Conservation (phyloP, 2,888 invertebrate genomes). For the Cheiracanthium punctorium region DNA sequence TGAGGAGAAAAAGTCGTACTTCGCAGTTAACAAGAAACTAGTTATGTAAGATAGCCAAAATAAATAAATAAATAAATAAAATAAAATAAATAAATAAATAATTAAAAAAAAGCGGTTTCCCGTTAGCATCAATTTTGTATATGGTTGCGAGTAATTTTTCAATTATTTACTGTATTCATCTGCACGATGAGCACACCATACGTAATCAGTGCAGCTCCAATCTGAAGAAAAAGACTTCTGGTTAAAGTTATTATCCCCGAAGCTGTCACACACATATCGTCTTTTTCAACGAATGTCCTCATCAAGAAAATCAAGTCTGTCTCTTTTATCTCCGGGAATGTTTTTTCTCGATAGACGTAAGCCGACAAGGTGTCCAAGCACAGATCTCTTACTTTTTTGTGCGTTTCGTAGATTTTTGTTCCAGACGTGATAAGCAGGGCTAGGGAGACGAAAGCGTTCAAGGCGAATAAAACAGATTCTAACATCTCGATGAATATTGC, state of each 20-base stretch:
- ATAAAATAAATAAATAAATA: too few species aligned
- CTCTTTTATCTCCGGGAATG: neutral
- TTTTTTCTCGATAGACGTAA: neutral
- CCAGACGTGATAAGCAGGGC: conserved; percentile 20
- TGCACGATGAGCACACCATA: conserved; percentile 39
- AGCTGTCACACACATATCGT: conserved; percentile 26
- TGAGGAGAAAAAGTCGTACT: too few species aligned
- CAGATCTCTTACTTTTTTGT: neutral
- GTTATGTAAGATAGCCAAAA: too few species aligned
- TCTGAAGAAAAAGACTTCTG: conserved; percentile 11
- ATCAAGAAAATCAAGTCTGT: neutral
- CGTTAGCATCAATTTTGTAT: too few species aligned
- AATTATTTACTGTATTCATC: neutral
- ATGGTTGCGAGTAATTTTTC: neutral
- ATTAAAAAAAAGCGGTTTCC: too few species aligned
- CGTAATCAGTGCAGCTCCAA: conserved; percentile 18
- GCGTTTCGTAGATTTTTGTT: conserved; percentile 5
- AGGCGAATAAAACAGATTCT: conserved; percentile 15
- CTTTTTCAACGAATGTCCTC: conserved; percentile 37
- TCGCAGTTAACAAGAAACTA: too few species aligned
- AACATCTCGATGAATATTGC: conserved; percentile 26
- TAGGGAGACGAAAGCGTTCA: conserved; percentile 13
- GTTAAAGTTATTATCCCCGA: conserved; percentile 22
- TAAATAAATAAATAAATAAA: too few species aligned
- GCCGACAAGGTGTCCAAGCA: neutral